Evolutionary conservation across 30 jellyfish, hydroid and myxozoan species (phyloP), one percentile per base, ranked within the genome.

Genomic region (Turritopsis rubra): DNA sequence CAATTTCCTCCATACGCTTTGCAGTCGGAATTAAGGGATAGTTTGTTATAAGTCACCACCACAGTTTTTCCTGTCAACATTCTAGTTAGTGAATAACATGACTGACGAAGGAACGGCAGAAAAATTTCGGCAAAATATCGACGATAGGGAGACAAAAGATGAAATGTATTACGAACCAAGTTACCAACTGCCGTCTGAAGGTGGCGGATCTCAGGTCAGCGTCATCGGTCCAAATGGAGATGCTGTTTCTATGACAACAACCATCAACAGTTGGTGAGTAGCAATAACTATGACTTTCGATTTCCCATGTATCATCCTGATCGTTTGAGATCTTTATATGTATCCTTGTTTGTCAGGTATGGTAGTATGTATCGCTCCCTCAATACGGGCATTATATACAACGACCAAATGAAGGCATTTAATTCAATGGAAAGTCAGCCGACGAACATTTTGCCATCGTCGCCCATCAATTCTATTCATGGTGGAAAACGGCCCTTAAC

Each of bases 121-220:
- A 53, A 18, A 53, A 17, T 52, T 66, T n/a, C 90, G 98, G 52
- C 82, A 65, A 26, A 75, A 81, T 30, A 88, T 92, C 72, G 73
- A 85, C 68, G 98, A 92, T 53, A 28, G 29, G 18, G 72, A 52
- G 25, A 95, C 99, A 19, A 91, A 87, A 65, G 81, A 80, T 28
- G 53, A 73, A 27, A 66, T 82, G 21, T 91, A 86, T 80, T 95
- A 95, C 73, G 96, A 90, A 16, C 92, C 96, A 8, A 95, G 65
- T 24, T 75, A 75, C 68, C 78, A 87, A n/a, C 91, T 85, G 52
- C 86, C 95, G 21, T 22, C 71, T 18, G 99, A 95, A 52, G 86
- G 81, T 73, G 99, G 99, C 9, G 90, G 97, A 18, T 84, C 99
- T 8, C 99, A 95, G 77, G 96, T 87, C 66, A 95, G 99, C 81